phyloP scores from a whole-genome alignment of 2,113 vertebrate genomes.

The Gopherus evgoodei region DNA sequence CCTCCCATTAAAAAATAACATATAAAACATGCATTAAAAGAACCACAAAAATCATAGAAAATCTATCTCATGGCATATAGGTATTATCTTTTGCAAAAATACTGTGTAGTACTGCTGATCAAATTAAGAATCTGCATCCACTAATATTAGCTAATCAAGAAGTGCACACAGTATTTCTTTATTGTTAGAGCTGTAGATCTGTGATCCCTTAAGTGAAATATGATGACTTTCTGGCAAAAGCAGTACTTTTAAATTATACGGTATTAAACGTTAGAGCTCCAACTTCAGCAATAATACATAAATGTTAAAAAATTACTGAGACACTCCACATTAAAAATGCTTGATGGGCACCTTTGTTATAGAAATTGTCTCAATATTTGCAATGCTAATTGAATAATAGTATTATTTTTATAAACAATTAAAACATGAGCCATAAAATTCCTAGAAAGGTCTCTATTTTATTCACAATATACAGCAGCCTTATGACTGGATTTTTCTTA shows the following conservation, averaged over 20 bases:
- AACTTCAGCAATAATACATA: constrained; percentile 53
- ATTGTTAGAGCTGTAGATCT: constrained; percentile 8
- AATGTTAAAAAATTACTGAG: constrained; percentile 59
- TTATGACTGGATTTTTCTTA: constrained; percentile 37
- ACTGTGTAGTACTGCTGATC: background rate
- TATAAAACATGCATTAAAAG: background rate
- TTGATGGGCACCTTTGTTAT: constrained; percentile 38
- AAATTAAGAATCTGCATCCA: constrained; percentile 14
- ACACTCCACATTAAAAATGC: constrained; percentile 17
- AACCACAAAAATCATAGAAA: background rate
- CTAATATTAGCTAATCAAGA: constrained; percentile 14
- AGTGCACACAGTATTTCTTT: background rate
- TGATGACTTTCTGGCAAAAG: constrained; percentile 28
- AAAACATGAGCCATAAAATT: constrained; percentile 39
- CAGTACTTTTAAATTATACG: constrained; percentile 26
- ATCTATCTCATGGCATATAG: background rate
- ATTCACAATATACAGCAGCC: constrained; percentile 15
- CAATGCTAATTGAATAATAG: constrained; percentile 51
- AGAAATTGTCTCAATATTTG: constrained; percentile 50
- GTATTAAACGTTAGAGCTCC: constrained; percentile 39
- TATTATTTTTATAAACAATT: constrained; percentile 9
- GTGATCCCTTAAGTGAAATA: constrained; percentile 27
- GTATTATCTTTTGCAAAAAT: constrained; percentile 8
- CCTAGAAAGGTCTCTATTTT: constrained; percentile 4
- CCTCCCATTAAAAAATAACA: background rate